Percentiles rank a stretch among this genome's conserved stretches.
phyloP scores from a whole-genome alignment of 92 coral and sea anemone species.

The Epizoanthus rinbou region DNA sequence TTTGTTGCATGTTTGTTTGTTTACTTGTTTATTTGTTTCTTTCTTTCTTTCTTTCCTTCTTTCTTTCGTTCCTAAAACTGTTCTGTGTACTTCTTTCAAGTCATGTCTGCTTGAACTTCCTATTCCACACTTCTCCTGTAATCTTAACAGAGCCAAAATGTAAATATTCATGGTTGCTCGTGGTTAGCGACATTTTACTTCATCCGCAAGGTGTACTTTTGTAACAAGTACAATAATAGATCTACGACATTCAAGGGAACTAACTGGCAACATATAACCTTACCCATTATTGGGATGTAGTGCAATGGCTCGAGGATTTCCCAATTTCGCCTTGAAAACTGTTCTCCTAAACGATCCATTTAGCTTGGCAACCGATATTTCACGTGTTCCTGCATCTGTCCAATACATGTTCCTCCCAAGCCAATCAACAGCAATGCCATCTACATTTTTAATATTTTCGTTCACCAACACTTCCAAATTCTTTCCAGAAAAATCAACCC shows the following conservation, averaged over 20 bases:
- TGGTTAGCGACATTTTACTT: too few species aligned
- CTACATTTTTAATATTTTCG: conserved; percentile 54
- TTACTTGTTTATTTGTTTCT: too few species aligned
- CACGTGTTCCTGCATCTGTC: conserved; percentile 75
- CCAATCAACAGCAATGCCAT: conserved; percentile 98
- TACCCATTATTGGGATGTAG: conserved; percentile 88
- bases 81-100: too few species aligned
- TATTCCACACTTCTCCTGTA: too few species aligned
- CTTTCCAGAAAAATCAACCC: conserved; percentile 66
- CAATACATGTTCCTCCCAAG: conserved; percentile 91
- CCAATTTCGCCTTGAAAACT: conserved; percentile 60
- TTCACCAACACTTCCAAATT: conserved; percentile 65
- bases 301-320: conserved; percentile 80
- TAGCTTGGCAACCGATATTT: conserved; percentile 78
- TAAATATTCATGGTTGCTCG: too few species aligned
- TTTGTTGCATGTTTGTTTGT: too few species aligned
- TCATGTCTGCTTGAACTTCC: too few species aligned
- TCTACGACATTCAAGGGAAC: background rate
- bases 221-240: background rate
- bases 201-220: too few species aligned
- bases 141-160: too few species aligned
- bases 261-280: conserved; percentile 6
- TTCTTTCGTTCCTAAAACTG: too few species aligned
- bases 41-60: too few species aligned
- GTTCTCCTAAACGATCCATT: conserved; percentile 83